Conservation (phyloP, 2,797 vertebrate species). For the Alca torda region DNA sequence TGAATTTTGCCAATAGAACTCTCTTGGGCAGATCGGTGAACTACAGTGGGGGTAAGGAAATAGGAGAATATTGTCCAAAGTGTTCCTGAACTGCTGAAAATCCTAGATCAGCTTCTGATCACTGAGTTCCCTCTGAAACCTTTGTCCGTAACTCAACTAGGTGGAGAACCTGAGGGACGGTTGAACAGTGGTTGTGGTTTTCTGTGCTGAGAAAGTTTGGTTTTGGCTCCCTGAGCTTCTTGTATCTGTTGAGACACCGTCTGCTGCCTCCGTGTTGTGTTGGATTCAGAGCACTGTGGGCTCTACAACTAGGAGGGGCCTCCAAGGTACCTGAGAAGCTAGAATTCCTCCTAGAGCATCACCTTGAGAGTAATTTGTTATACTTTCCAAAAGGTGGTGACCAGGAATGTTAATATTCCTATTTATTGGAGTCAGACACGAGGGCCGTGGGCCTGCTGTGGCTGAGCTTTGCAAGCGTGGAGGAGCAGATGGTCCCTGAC, state of each 20-base stretch:
- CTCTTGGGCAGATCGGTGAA: background rate
- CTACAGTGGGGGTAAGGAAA: background rate
- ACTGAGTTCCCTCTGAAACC: background rate
- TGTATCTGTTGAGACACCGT: accelerated
- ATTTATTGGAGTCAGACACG: background rate
- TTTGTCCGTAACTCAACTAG: background rate
- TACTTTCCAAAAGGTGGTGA: background rate
- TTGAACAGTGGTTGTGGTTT: background rate
- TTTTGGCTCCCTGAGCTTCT: background rate
- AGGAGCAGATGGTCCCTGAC: background rate
- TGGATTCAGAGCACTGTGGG: background rate
- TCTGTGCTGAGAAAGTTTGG: background rate
- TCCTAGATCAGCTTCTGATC: background rate
- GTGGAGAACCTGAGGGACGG: background rate
- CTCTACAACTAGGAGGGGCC: background rate
- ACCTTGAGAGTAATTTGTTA: background rate
- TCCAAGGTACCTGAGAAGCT: background rate
- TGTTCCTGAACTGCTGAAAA: background rate
- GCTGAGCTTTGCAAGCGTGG: background rate
- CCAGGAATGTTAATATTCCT: background rate
- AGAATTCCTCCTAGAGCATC: background rate
- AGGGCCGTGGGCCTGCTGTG: background rate
- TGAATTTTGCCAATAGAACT: background rate
- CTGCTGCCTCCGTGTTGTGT: background rate
- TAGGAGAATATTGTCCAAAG: background rate